Evolutionary conservation across 2,113 vertebrate species (phyloP), one percentile per base, ranked within the genome.

Genomic region (Carettochelys insculpta): DNA sequence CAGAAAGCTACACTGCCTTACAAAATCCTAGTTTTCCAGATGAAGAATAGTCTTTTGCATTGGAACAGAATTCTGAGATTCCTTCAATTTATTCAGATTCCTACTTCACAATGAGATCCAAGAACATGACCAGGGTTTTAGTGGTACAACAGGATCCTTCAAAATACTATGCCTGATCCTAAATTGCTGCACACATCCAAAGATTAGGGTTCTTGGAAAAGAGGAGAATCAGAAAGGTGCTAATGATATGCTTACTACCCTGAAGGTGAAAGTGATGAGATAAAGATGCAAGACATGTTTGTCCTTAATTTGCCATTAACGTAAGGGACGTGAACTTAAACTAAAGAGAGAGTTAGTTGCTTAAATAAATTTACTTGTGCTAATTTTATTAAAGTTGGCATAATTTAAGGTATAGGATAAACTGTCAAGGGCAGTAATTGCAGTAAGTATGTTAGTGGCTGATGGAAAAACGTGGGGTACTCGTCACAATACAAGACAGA

Each of bases 61-160:
- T 61, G 31, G 48, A 78, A 43, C n/a, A 54, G 1, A 12, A 53
- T 7, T 38, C 0, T 16, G 0, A 8, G 8, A 31, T 58, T 77
- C 80, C 56, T 52, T 47, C 45, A 81, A 24, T 6, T 76, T 65
- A 43, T 31, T 27, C 31, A 31, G 12, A 31, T 50, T 34, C 31
- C 22, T 77, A 4, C 14, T 54, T 68, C 53, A 68, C 29, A 53
- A 11, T 24, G 48, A 80, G 9, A 45, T 4, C 54, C 34, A 65
- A 65, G 34, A 65, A 48, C 7, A 54, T n/a, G 6, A 75, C 25
- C 14, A 80, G 38, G 24, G 83, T 56, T 20, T 14, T 56, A 24
- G 51, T 19, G 4, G 8, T 58, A 38, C 10, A 20, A 3, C 12
- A 58, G n/a, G 45, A 71, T 13, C 34, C 17, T 41, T 75, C 48